Base-by-base conservation (phyloP, 2,888 invertebrate genomes). In the Ypsolopha scabrella region DNA sequence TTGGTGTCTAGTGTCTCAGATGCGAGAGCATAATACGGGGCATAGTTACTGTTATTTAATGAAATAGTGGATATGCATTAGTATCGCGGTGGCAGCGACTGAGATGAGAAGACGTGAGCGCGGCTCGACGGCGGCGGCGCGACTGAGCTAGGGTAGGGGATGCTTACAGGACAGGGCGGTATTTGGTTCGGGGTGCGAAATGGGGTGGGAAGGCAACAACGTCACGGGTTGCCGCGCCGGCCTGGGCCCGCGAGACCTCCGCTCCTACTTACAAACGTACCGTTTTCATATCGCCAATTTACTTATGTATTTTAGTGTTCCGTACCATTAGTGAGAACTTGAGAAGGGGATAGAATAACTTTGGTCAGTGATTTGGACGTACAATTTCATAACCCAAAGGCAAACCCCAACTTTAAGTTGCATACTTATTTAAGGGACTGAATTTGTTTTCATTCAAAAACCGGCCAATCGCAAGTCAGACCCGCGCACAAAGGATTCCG, bases 41-140 rank as follows among this genome's bases (percentile, higher is more conserved):
- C 75, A 76, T 77, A 66, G 37, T 47, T 67, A 72, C 60, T 62
- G 62, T 72, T 67, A 70, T 74, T 69, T 70, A 66, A 37, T 35
- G 2, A 24, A 24, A 24, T 65, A 45, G 57, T 52, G 56, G 72
- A 72, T 73, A 71, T 73, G 71, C 64, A 64, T 65, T 37, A 38
- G 60, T 55, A 13, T 38, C 47, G 47, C 14, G 11, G 34, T 46
- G 10, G 14, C 47, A 9, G 65, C 14, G 57, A 60, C 13, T 36
- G 37, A 9, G 14, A 24, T 7, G 43, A 54, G 60, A 52, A 59
- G 62, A 65, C 68, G 76, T 75, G 70, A 66, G 67, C 72, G 61
- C 77, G 66, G 65, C 70, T 67, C 75, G 71, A 63, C 57, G 73
- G 75, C 67, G 74, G 78, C 70, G 76, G 75, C 70, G 70, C 76